Evolutionary conservation across 1,140 invertebrate species (phyloP).

Genomic region (Nasonia giraulti): DNA sequence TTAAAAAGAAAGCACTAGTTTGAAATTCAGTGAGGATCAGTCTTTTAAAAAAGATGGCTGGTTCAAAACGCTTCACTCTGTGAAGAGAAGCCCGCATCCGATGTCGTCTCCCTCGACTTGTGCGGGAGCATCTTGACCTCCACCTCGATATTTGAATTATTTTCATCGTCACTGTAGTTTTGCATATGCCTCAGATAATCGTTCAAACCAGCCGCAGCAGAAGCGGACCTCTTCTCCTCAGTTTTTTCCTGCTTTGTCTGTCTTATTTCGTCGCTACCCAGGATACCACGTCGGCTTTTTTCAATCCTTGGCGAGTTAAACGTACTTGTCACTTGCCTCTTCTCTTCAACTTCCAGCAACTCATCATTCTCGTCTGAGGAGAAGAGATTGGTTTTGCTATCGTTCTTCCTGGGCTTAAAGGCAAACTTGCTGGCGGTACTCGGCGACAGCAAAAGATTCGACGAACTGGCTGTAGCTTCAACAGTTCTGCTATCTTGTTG

Average conservation of each 20-base stretch:
- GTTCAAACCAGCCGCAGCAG: constrained; percentile 56
- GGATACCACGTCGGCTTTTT: constrained; percentile 60
- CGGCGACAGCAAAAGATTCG: constrained; percentile 59
- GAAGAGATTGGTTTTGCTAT: constrained; percentile 64
- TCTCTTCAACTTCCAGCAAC: constrained; percentile 17
- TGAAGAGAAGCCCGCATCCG: constrained; percentile 47
- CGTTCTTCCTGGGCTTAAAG: constrained; percentile 60
- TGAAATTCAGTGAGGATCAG: background rate
- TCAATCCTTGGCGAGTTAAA: constrained; percentile 48
- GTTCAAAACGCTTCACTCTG: constrained; percentile 63
- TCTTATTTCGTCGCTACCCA: constrained; percentile 51
- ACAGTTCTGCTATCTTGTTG: background rate
- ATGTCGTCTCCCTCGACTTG: constrained; percentile 22
- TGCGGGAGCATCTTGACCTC: constrained; percentile 32
- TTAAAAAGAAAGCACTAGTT: constrained; percentile 12
- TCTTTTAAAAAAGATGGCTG: background rate
- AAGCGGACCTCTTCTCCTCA: constrained; percentile 49
- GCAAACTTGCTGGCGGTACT: constrained; percentile 67
- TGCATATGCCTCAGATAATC: constrained; percentile 63
- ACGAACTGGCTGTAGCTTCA: constrained; percentile 49
- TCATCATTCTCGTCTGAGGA: constrained; percentile 45
- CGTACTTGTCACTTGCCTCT: background rate
- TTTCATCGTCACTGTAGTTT: background rate
- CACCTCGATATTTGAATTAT: background rate
- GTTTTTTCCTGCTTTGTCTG: constrained; percentile 7